A percentile compares a stretch with the other conserved stretches of the same genome.
Evolutionary conservation across 2,888 invertebrate species (phyloP).

Genomic region (Limnephilus auricula): DNA sequence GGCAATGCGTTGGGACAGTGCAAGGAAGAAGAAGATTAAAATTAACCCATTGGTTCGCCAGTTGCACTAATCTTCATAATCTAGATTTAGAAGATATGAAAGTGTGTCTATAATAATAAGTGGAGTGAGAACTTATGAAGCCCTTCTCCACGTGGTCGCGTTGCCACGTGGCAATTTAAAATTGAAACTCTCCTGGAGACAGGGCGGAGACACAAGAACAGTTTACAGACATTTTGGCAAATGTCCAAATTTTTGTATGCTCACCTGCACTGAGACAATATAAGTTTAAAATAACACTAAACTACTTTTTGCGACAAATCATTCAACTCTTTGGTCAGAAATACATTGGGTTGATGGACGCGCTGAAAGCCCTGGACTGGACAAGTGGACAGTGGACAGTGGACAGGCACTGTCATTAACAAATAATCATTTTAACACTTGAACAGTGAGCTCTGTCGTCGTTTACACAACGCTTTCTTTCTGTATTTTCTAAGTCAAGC

Average conservation of each 20-base stretch:
- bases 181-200: not conserved
- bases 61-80: not conserved
- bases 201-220: not conserved
- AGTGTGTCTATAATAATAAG: too few species aligned
- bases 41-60: not conserved
- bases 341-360: not conserved
- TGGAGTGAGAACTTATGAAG: not conserved
- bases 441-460: too few species aligned
- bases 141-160: not conserved
- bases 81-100: not conserved
- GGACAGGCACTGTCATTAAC: not conserved
- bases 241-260: constrained; percentile 28
- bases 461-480: too few species aligned
- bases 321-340: not conserved
- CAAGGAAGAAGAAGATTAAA: too few species aligned
- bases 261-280: constrained; percentile 27
- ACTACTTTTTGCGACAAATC: not conserved
- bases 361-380: not conserved
- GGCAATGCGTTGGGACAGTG: too few species aligned
- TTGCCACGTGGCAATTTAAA: not conserved
- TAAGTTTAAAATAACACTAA: constrained; percentile 17
- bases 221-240: not conserved
- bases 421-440: too few species aligned
- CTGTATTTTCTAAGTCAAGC: too few species aligned
- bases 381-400: not conserved